Evolutionary conservation across 1,140 invertebrate genomes (phyloP).

Genomic region (Drosophila trapezifrons): DNA sequence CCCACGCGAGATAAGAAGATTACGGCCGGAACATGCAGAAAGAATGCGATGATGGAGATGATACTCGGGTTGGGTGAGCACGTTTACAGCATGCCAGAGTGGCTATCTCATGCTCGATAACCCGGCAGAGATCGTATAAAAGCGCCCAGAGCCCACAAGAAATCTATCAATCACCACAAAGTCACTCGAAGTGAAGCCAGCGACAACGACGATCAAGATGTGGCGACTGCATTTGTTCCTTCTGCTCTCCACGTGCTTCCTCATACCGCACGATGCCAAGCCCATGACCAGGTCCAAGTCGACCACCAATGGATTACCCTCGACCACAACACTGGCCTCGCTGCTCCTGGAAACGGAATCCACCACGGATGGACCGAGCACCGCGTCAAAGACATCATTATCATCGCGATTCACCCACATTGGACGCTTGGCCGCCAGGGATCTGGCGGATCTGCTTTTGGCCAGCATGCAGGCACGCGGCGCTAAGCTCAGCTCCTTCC

Average conservation of each 20-base stretch:
- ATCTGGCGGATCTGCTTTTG: slow-evolving; percentile 66
- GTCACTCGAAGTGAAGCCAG: neutral
- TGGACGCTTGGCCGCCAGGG: slow-evolving; percentile 64
- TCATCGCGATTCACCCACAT: slow-evolving; percentile 33
- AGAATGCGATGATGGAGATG: slow-evolving; percentile 28
- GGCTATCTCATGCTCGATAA: slow-evolving; percentile 21
- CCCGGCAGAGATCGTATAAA: slow-evolving; percentile 20
- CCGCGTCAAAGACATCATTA: neutral
- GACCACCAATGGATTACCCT: neutral
- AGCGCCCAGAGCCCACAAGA: slow-evolving; percentile 4
- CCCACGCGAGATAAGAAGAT: slow-evolving; percentile 34
- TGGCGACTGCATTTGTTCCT: slow-evolving; percentile 73
- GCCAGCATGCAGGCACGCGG: slow-evolving; percentile 68
- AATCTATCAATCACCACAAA: slow-evolving; percentile 38
- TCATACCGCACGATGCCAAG: slow-evolving; percentile 66
- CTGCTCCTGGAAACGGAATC: slow-evolving; percentile 13
- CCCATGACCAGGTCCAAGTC: slow-evolving; percentile 24
- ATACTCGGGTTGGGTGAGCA: neutral
- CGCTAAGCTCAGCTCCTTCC: slow-evolving; percentile 29
- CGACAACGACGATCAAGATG: slow-evolving; percentile 45
- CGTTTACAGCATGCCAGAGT: slow-evolving; percentile 45
- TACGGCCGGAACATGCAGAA: slow-evolving; percentile 26
- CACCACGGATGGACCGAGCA: slow-evolving; percentile 7
- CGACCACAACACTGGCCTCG: slow-evolving; percentile 14
- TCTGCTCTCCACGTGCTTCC: slow-evolving; percentile 64